Conservation (phyloP, 2,888 invertebrate species). For the Pammene aurita region DNA sequence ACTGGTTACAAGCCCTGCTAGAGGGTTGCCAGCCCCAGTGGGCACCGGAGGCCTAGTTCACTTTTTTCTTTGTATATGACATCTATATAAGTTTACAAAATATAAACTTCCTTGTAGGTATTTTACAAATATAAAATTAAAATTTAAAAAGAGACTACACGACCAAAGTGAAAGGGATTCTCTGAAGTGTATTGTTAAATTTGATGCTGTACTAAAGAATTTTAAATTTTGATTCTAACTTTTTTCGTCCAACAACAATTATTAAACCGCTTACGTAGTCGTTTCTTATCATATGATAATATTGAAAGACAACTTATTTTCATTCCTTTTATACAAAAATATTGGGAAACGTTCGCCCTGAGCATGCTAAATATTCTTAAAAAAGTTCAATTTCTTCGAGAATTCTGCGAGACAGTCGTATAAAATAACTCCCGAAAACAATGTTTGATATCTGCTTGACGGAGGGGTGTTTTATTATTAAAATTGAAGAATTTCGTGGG, state of each 20-base stretch:
- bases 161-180: neutral
- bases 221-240: neutral
- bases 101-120: too few relatives aligned
- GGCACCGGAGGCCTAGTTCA: too few relatives aligned
- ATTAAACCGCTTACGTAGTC: neutral
- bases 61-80: too few relatives aligned
- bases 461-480: conserved; percentile 40
- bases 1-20: too few relatives aligned
- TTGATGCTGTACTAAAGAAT: neutral
- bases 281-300: neutral
- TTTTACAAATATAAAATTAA: too few relatives aligned
- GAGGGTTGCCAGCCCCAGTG: too few relatives aligned
- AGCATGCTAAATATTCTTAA: conserved; percentile 23
- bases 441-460: conserved; percentile 37
- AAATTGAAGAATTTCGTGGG: conserved; percentile 39
- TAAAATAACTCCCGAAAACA: conserved; percentile 40
- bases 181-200: neutral
- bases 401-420: conserved; percentile 38
- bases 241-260: neutral
- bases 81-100: too few relatives aligned
- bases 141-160: too few relatives aligned
- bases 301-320: neutral
- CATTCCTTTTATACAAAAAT: neutral
- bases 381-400: conserved; percentile 40
- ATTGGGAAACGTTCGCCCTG: neutral